These are phyloP conservation scores for Haliclystus octoradiatus DNA, from an alignment of 30 jellyfish, hydroid and myxozoan species.

Conservation along the genomic window DNA sequence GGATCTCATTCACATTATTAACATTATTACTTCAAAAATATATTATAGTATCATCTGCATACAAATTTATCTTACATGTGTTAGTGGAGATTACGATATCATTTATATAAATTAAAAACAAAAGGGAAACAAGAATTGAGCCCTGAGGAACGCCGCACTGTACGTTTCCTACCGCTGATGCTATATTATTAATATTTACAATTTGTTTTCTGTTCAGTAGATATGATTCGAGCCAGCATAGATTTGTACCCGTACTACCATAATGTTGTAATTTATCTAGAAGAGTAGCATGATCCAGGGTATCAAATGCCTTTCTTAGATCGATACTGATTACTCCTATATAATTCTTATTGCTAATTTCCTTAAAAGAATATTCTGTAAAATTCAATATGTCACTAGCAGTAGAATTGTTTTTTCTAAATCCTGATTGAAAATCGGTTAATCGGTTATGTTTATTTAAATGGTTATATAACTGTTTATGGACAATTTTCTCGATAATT, in stretches of 20 bases:
- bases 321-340: not conserved
- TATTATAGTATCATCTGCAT: not conserved
- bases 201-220: not conserved
- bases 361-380: not conserved
- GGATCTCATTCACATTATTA: not conserved
- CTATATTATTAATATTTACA: not conserved
- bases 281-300: constrained; percentile 3
- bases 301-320: constrained; percentile 6
- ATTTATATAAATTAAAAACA: too few species aligned
- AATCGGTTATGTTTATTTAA: too few species aligned
- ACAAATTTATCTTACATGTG: not conserved
- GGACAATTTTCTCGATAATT: not conserved
- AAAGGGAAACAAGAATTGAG: not conserved
- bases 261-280: constrained; percentile 3
- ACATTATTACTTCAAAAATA: too few species aligned
- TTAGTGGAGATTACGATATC: not conserved
- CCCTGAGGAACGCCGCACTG: constrained; percentile 16
- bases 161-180: not conserved
- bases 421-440: not conserved
- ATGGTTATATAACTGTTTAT: not conserved
- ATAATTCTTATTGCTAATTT: too few species aligned
- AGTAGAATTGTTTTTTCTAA: not conserved
- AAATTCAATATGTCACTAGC: not conserved
- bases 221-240: not conserved
- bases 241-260: not conserved